Conservation (phyloP, 2,888 invertebrate genomes). For the Corbicula japonica region DNA sequence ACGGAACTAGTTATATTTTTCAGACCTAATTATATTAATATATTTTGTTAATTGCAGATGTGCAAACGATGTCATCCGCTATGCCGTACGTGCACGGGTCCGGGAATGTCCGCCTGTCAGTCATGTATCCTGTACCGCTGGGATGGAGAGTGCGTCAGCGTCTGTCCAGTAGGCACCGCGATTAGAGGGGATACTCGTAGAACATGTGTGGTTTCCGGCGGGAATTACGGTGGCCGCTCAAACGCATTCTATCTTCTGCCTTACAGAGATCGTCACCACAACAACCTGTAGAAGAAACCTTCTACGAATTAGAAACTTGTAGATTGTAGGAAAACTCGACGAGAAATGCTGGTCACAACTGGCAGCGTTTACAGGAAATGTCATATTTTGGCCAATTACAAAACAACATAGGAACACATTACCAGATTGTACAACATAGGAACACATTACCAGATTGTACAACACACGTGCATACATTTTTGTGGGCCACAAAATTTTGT, state of each 20-base stretch:
- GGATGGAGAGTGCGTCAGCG: slow-evolving; percentile 56
- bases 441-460: too few relatives aligned
- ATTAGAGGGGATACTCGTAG: slow-evolving; percentile 39
- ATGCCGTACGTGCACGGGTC: slow-evolving; percentile 58
- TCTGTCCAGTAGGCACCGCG: slow-evolving; percentile 52
- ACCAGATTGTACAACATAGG: too few relatives aligned
- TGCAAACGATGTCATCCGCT: slow-evolving; percentile 59
- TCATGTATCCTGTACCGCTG: slow-evolving; percentile 49
- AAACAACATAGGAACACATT: too few relatives aligned
- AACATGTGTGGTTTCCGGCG: slow-evolving; percentile 41
- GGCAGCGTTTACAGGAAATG: too few relatives aligned
- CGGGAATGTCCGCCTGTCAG: slow-evolving; percentile 54
- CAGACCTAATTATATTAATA: neutral
- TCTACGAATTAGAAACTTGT: too few relatives aligned
- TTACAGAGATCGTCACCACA: slow-evolving; percentile 45
- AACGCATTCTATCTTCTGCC: slow-evolving; percentile 43
- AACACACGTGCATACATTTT: too few relatives aligned
- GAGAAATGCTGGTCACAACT: too few relatives aligned
- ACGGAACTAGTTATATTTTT: neutral
- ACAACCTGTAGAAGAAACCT: too few relatives aligned
- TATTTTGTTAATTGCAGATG: slow-evolving; percentile 45
- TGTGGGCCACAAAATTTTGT: too few relatives aligned
- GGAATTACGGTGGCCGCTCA: slow-evolving; percentile 20
- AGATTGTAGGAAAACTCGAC: too few relatives aligned
- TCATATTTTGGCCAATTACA: too few relatives aligned